Evolutionary conservation across 2,888 invertebrate genomes (phyloP).

Genomic region (Cephus rjabovi): DNA sequence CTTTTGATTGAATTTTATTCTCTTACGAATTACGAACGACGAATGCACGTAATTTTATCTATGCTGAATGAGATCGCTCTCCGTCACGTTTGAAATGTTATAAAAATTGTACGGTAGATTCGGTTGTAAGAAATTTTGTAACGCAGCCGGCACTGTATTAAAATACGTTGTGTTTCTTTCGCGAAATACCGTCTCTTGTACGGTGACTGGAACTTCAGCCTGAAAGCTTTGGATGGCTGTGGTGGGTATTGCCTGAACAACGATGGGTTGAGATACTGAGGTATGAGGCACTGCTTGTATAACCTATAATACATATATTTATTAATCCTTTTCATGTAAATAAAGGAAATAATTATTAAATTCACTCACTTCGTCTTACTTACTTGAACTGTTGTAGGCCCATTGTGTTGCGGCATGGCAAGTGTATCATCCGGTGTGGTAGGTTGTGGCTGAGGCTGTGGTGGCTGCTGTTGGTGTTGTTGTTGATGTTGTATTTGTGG

Average conservation of each 20-base stretch:
- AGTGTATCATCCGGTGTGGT: constrained; percentile 27
- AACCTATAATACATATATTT: constrained; percentile 38
- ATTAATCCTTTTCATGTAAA: not conserved
- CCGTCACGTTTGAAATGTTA: constrained; percentile 57
- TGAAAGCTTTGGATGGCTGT: constrained; percentile 53
- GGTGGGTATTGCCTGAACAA: constrained; percentile 56
- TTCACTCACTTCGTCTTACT: constrained; percentile 1
- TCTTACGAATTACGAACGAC: not conserved
- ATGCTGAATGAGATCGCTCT: constrained; percentile 53
- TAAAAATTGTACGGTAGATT: constrained; percentile 63
- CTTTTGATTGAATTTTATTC: constrained; percentile 1
- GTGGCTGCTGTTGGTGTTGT: constrained; percentile 30
- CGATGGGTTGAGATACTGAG: constrained; percentile 54
- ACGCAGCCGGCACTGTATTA: constrained; percentile 50
- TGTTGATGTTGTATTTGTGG: constrained; percentile 41
- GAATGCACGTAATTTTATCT: constrained; percentile 39
- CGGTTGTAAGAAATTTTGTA: constrained; percentile 56
- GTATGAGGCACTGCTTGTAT: constrained; percentile 55
- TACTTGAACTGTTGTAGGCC: constrained; percentile 44
- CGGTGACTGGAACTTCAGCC: constrained; percentile 37
- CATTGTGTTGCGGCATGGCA: constrained; percentile 29
- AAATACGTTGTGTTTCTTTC: constrained; percentile 55
- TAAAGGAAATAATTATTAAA: not conserved
- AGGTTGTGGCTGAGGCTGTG: constrained; percentile 23
- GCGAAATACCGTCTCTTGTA: constrained; percentile 40